These are phyloP conservation scores for Trichechus manatus DNA, from an alignment of 2,113 vertebrate genomes.

Conservation along the genomic window DNA sequence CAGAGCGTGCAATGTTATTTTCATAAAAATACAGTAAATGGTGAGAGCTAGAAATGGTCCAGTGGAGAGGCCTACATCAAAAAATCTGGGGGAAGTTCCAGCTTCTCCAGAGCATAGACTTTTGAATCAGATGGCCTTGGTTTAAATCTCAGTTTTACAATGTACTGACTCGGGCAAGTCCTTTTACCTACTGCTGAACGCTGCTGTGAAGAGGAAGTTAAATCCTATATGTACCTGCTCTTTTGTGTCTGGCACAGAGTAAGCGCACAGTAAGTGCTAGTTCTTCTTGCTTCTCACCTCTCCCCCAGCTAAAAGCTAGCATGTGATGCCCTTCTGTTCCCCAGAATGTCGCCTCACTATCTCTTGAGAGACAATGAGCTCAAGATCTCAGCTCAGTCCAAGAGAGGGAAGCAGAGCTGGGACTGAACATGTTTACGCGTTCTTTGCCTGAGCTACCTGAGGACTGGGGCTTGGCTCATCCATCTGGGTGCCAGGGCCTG, in stretches of 20 bases:
- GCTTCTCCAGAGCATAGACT: slow-evolving; percentile 25
- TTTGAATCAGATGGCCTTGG: background rate
- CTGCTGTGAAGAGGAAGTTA: background rate
- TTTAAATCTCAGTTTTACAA: slow-evolving; percentile 28
- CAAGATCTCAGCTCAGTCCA: slow-evolving; percentile 19
- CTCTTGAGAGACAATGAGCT: background rate
- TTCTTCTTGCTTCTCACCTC: background rate
- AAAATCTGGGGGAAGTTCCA: background rate
- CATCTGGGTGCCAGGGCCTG: background rate
- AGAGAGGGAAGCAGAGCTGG: background rate
- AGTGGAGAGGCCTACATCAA: background rate
- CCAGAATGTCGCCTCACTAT: background rate
- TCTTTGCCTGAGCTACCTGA: background rate
- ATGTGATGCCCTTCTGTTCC: background rate
- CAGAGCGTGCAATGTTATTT: no score
- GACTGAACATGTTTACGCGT: slow-evolving; percentile 34
- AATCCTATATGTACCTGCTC: background rate
- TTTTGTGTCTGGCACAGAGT: background rate
- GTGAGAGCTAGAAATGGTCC: background rate
- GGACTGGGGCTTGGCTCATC: slow-evolving; percentile 5
- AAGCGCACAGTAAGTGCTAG: background rate
- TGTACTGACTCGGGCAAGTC: background rate
- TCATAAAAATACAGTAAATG: background rate
- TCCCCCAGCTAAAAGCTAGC: background rate
- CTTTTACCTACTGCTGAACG: background rate